Conservation (phyloP, 2,797 vertebrate genomes). For the Chaunax sp. region DNA sequence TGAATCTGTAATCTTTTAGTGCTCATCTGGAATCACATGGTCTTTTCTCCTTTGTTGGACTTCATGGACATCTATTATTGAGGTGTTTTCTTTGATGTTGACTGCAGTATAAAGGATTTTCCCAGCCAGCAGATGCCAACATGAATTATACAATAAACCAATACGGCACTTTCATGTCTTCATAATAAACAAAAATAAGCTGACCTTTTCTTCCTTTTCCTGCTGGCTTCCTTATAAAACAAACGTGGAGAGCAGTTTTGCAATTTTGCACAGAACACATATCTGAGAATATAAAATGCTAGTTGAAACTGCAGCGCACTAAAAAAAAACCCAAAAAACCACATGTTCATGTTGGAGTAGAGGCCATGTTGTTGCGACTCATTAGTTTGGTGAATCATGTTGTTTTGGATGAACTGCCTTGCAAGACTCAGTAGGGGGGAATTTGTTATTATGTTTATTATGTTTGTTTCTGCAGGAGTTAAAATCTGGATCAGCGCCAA, state of each 20-base stretch:
- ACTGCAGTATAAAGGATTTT: conserved; percentile 24
- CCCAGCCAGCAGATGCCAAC: conserved; percentile 2
- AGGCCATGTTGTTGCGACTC: conserved; percentile 27
- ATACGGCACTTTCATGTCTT: conserved; percentile 15
- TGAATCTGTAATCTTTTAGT: not conserved
- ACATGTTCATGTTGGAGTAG: not conserved
- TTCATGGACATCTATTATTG: conserved; percentile 25
- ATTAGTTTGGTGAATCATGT: conserved; percentile 37
- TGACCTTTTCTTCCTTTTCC: conserved; percentile 44
- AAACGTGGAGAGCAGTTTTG: not conserved
- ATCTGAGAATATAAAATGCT: conserved; percentile 20
- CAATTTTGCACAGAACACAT: conserved; percentile 7
- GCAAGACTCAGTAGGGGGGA: conserved; percentile 28
- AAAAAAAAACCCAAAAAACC: too few relatives aligned
- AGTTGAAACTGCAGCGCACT: not conserved
- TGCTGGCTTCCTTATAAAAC: conserved; percentile 16
- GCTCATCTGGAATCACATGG: not conserved
- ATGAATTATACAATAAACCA: conserved; percentile 1
- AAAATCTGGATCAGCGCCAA: conserved; percentile 27
- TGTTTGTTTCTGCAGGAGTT: conserved; percentile 33
- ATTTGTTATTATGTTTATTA: conserved; percentile 35
- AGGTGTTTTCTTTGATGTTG: conserved; percentile 41
- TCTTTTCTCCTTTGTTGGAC: conserved; percentile 15
- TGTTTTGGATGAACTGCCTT: conserved; percentile 35
- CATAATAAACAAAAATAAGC: conserved; percentile 29